Base-by-base conservation (phyloP, 2,113 vertebrate genomes). In the Actenoides lindsayi region DNA sequence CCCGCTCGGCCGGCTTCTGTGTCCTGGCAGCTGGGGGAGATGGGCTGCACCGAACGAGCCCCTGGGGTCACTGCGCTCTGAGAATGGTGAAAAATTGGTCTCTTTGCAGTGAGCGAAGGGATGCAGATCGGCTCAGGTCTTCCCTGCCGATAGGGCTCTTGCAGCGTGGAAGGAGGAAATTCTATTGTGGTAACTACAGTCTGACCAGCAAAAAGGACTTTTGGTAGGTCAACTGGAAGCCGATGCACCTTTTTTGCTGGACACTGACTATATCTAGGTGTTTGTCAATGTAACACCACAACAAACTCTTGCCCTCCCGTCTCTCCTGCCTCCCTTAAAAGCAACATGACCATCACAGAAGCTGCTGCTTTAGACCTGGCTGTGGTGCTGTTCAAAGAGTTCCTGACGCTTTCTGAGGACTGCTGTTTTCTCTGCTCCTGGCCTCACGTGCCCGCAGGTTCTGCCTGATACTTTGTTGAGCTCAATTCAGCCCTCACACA, bases 171-270 rank as follows among this genome's bases (percentile, higher is more conserved):
- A 62, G 41, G 59, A 82, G 68, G 46, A 73, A 39, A 70, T 51
- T 18, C 33, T 65, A 1, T 4, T 1, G 8, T 4, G 1, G 2
- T 39, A 53, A 42, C 2, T 18, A 4, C 9, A 4, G 56, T 77
- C 50, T 37, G 48, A 16, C 16, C 44, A 42, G 81, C n/a, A 42
- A 27, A 71, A 92, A 75, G 23, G 60, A 27, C 37, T 69, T 39
- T 27, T 3, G 7, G 6, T 30, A 23, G 71, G 54, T 28, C 25
- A 65, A 5, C 17, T 4, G 30, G 44, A 60, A 83, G 57, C 50
- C 23, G 41, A 28, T 1, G 0, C n/a, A 9, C 33, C 18, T 70
- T 74, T 83, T 70, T 46, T 5, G 0, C 17, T 5, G 30, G 70
- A 17, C 4, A 3, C 0, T 4, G 39, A 9, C 23, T n/a, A 2